Percentiles rank a stretch among this genome's conserved stretches.
phyloP scores from a whole-genome alignment of 2,113 vertebrate species.

The Elephantulus edwardii region DNA sequence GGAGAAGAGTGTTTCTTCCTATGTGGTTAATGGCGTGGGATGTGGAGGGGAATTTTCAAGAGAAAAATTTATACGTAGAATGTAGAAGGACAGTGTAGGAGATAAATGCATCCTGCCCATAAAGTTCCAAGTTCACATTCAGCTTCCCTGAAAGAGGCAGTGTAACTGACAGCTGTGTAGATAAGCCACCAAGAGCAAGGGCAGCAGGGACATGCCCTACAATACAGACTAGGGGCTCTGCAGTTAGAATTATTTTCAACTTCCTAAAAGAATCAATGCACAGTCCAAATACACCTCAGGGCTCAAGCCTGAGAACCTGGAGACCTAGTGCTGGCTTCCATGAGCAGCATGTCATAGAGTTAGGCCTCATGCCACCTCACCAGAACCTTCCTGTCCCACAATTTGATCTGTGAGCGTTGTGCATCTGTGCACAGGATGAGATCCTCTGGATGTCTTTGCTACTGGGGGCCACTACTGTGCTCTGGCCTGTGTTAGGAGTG shows the following conservation, averaged over 20 bases:
- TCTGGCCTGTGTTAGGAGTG: neutral
- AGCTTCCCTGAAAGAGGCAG: neutral
- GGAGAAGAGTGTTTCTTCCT: neutral
- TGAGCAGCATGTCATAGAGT: fast-evolving
- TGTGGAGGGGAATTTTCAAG: neutral
- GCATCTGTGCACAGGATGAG: fast-evolving
- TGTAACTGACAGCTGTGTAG: fast-evolving
- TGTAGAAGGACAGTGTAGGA: neutral
- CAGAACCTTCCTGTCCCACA: no score
- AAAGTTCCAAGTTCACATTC: neutral
- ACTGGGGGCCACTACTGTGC: fast-evolving
- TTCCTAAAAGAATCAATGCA: neutral
- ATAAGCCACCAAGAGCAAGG: neutral
- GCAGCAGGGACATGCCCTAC: fast-evolving
- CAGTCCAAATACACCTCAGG: neutral
- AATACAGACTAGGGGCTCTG: neutral
- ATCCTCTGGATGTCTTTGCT: fast-evolving
- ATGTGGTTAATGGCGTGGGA: neutral
- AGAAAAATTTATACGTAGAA: neutral
- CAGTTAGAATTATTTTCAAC: neutral
- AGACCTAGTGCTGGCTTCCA: no score
- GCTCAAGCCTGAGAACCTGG: neutral
- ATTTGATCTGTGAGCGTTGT: neutral
- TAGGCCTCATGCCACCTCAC: fast-evolving
- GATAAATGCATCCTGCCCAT: neutral